Conservation (phyloP, 2,113 vertebrate genomes). For the Sylvilagus bachmani region DNA sequence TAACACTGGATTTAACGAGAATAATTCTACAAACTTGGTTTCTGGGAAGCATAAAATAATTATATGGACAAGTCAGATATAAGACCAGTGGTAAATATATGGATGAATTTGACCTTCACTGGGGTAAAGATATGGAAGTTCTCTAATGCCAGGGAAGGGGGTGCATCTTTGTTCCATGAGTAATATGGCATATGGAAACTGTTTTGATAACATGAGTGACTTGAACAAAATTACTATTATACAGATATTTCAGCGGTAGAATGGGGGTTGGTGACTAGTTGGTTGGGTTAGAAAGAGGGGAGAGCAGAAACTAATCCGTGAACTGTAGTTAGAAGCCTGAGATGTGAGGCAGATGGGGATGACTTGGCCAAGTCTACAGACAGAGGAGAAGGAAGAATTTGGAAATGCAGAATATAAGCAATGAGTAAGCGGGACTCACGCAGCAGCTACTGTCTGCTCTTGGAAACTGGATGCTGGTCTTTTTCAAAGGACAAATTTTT, state of each 20-base stretch:
- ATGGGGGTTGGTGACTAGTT: background rate
- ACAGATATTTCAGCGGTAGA: background rate
- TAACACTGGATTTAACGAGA: background rate
- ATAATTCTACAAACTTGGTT: constrained; percentile 20
- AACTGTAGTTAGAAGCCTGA: background rate
- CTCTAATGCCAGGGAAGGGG: background rate
- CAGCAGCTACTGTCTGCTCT: background rate
- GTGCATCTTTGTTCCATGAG: background rate
- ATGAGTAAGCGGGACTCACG: background rate
- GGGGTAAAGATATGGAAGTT: background rate
- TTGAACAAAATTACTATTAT: background rate
- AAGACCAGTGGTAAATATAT: background rate
- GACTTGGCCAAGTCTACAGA: background rate
- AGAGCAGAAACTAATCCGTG: background rate
- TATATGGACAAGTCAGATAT: background rate
- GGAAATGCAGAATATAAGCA: background rate
- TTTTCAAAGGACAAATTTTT: background rate
- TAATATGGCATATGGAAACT: background rate
- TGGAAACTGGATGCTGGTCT: background rate
- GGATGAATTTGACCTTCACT: too few species aligned
- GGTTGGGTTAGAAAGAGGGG: background rate
- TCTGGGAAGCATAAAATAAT: constrained; percentile 5
- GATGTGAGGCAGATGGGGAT: background rate
- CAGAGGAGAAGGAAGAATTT: background rate
- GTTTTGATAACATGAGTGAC: background rate